A percentile compares a stretch with the other conserved stretches of the same genome.
phyloP scores from a whole-genome alignment of 1,140 invertebrate species.

The Paramacrobiotus metropolitanus region DNA sequence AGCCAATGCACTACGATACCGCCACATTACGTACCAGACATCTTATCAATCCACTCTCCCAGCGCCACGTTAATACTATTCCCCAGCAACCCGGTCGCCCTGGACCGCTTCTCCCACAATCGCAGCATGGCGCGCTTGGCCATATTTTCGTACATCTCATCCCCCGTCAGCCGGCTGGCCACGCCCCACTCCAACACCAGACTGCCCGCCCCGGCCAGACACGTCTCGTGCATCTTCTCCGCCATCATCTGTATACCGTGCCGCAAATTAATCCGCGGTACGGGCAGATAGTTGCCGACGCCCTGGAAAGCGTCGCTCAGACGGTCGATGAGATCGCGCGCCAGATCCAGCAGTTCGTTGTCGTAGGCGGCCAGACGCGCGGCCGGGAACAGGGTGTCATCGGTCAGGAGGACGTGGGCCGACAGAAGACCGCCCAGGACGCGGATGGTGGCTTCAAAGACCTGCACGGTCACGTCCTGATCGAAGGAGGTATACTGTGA shows the following conservation, averaged over 20 bases:
- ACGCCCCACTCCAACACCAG: constrained; percentile 40
- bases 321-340: constrained; percentile 34
- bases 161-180: constrained; percentile 32
- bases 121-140: constrained; percentile 31
- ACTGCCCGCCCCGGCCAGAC: constrained; percentile 38
- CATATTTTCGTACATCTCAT: constrained; percentile 35
- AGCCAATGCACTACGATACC: too few relatives aligned
- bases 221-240: constrained; percentile 27
- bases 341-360: constrained; percentile 33
- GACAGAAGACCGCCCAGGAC: constrained; percentile 38
- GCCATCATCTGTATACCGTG: constrained; percentile 27
- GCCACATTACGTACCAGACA: too few relatives aligned
- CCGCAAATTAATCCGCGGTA: constrained; percentile 35
- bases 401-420: constrained; percentile 38
- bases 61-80: constrained; percentile 30
- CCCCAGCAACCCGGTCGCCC: constrained; percentile 38
- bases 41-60: constrained; percentile 34
- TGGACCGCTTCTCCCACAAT: constrained; percentile 32
- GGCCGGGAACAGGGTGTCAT: constrained; percentile 15
- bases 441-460: constrained; percentile 44
- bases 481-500: constrained; percentile 37
- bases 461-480: constrained; percentile 38
- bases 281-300: constrained; percentile 33
- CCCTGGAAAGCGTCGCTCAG: constrained; percentile 37
- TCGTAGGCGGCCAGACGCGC: constrained; percentile 26